phyloP scores from a whole-genome alignment of 2,888 invertebrate genomes.

The Cybosia mesomella region DNA sequence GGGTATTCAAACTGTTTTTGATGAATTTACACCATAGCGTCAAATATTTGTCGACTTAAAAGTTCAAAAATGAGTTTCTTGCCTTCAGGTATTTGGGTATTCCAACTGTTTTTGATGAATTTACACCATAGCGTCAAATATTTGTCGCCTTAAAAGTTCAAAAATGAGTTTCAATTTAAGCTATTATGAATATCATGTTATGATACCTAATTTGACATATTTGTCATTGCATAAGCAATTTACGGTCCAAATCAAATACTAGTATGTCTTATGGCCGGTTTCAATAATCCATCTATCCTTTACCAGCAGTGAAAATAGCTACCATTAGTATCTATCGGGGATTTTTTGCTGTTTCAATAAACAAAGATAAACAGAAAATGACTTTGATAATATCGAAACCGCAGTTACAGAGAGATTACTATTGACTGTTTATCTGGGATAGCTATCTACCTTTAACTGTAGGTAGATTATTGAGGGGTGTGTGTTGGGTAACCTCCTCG shows the following conservation, averaged over 20 bases:
- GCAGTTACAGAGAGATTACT: too few relatives aligned
- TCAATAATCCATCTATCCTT: too few relatives aligned
- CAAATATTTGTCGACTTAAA: slow-evolving; percentile 37
- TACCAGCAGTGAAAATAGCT: too few relatives aligned
- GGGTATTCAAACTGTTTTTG: neutral
- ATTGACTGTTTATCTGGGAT: too few relatives aligned
- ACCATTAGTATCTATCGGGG: too few relatives aligned
- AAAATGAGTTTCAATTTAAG: neutral
- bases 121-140: slow-evolving; percentile 20
- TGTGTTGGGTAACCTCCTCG: too few relatives aligned
- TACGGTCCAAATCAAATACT: neutral
- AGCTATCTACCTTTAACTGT: too few relatives aligned
- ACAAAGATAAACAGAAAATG: too few relatives aligned
- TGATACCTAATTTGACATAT: neutral
- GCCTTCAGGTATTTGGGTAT: neutral
- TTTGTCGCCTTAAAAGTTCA: slow-evolving; percentile 36
- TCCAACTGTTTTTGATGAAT: neutral
- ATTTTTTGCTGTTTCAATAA: too few relatives aligned
- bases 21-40: slow-evolving; percentile 3
- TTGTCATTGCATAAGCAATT: neutral
- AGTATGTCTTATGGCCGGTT: neutral
- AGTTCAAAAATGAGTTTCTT: slow-evolving; percentile 4
- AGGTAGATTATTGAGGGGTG: too few relatives aligned
- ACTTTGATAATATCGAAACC: too few relatives aligned
- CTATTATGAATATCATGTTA: neutral